Percentiles rank a stretch among this genome's conserved stretches.
Conservation (phyloP, 2,888 invertebrate genomes). For the Tanytarsus gracilentus region DNA sequence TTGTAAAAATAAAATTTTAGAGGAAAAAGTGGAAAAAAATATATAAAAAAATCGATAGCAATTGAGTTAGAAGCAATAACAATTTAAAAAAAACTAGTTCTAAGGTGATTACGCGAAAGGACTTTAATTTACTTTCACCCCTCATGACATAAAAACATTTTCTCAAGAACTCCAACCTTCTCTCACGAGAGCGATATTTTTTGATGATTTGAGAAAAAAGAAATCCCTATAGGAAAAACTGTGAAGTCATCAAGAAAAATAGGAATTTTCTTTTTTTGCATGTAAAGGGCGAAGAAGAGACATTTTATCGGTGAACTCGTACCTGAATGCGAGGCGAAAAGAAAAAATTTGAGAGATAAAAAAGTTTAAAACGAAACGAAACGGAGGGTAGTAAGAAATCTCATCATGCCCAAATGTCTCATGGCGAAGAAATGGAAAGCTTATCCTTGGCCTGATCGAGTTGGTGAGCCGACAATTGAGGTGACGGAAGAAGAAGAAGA, state of each 20-base stretch:
- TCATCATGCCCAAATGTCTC: conserved; percentile 83
- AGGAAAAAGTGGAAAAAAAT: background rate
- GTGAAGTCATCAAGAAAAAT: conserved; percentile 6
- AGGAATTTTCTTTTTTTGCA: background rate
- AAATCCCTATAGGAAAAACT: background rate
- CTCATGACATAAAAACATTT: background rate
- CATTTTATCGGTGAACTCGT: conserved; percentile 4
- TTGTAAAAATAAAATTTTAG: background rate
- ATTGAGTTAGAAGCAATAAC: conserved; percentile 12
- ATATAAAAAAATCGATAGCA: conserved; percentile 27
- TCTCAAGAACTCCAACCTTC: background rate
- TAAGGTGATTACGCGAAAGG: background rate
- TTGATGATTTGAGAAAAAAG: background rate
- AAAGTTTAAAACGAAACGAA: background rate
- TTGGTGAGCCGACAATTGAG: conserved; percentile 47
- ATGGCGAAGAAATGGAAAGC: conserved; percentile 96
- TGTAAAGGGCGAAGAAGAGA: background rate
- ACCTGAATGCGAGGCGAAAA: background rate
- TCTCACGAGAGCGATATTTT: background rate
- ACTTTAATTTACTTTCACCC: background rate
- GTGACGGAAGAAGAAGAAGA: conserved; percentile 62
- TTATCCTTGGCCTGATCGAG: conserved; percentile 64
- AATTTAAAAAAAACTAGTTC: background rate
- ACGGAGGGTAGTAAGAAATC: conserved; percentile 33
- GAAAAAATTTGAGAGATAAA: background rate